phyloP scores from a whole-genome alignment of 2,888 invertebrate genomes.

The Augochlorella aurata region DNA sequence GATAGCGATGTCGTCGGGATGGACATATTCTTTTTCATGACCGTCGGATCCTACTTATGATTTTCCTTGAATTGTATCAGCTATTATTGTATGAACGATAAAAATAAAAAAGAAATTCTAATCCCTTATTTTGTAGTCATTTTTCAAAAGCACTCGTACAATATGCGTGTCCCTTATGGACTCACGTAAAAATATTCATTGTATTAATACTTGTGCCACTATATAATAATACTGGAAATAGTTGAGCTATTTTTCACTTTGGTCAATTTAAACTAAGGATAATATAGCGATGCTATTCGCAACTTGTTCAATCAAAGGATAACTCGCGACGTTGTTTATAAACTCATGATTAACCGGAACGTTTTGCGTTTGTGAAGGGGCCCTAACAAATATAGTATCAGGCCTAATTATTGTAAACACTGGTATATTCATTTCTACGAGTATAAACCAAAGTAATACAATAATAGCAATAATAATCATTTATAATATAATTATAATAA shows the following conservation, averaged over 20 bases:
- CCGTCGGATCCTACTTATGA: conserved; percentile 12
- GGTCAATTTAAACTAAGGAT: not conserved
- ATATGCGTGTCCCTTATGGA: not conserved
- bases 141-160: not conserved
- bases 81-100: not conserved
- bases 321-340: not conserved
- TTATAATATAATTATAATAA: conserved; percentile 66
- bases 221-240: not conserved
- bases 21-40: conserved; percentile 38
- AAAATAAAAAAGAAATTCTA: not conserved
- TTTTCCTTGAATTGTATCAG: not conserved
- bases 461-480: conserved; percentile 62
- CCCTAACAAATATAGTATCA: not conserved
- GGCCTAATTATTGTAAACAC: conserved; percentile 75
- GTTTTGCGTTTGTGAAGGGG: not conserved
- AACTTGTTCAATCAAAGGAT: not conserved
- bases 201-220: not conserved
- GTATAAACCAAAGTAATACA: conserved; percentile 77
- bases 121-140: not conserved
- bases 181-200: not conserved
- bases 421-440: conserved; percentile 80
- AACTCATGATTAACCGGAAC: not conserved
- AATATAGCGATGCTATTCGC: not conserved
- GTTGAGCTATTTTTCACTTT: not conserved
- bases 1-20: conserved; percentile 49